Evolutionary conservation across 2,888 invertebrate genomes (phyloP).

Genomic region (Pristionchus mayeri): DNA sequence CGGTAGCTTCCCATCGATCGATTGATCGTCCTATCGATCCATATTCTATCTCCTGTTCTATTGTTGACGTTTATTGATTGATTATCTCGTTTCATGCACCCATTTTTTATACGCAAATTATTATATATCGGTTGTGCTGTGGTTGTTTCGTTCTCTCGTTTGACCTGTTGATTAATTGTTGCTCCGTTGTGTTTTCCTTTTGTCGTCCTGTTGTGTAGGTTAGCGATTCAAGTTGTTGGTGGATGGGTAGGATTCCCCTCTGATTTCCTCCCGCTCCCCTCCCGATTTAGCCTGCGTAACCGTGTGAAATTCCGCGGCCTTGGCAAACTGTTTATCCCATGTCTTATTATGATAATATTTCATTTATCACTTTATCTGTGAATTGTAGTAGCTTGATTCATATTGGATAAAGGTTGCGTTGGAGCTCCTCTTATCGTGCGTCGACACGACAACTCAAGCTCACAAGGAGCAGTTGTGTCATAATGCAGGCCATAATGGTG

Average conservation of each 20-base stretch:
- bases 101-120: too few species aligned
- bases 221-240: background rate
- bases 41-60: background rate
- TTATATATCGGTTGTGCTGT: too few species aligned
- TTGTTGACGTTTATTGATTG: background rate
- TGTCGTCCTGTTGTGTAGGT: conserved; percentile 11
- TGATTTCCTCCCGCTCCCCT: background rate
- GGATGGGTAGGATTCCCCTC: background rate
- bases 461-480: too few species aligned
- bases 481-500: too few species aligned
- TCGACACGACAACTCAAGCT: background rate
- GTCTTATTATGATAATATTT: background rate
- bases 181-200: background rate
- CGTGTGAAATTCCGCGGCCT: background rate
- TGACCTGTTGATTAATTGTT: background rate
- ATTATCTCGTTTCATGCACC: background rate
- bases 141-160: background rate
- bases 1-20: background rate
- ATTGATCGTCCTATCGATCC: too few species aligned
- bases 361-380: background rate
- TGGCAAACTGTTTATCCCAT: background rate
- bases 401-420: conserved; percentile 8
- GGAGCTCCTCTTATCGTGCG: background rate
- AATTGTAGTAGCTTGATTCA: background rate
- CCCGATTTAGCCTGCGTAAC: background rate